Evolutionary conservation across 1,140 invertebrate species (phyloP), one percentile per base, ranked within the genome.

Genomic region (Hermetia illucens): DNA sequence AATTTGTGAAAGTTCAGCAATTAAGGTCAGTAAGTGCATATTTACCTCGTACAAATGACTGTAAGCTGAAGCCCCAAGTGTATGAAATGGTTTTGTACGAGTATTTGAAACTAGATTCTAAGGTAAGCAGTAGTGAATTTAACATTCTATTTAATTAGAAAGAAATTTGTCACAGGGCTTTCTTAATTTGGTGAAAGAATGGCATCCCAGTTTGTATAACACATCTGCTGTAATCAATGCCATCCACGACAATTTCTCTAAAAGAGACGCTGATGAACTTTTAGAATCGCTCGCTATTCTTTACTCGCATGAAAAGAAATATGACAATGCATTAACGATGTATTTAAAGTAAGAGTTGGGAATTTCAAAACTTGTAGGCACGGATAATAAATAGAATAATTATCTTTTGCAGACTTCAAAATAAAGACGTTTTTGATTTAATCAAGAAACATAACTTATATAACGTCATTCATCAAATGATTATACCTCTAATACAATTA

Each of bases 31-130:
- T 98, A 9, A 87, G 87, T 50, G 69, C 77, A 1, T 93, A 91
- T 62, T 66, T 98, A 31, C 79, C 80, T 20, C 70, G 75, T 47
- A 72, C 70, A 8, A 64, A 73, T 9, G 70, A 82, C 32, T 70
- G 65, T 20, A 75, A 74, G 38, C 66, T 98, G 10, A 77, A 79
- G 58, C 74, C 84, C 1, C 74, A 86, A 25, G 81, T 93, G 41
- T 98, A 98, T 63, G 93, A 98, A 65, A 83, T 91, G 72, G 87
- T 98, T 21, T 66, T 98, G 3, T 88, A 84, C 50, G 91, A 97
- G 55, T 96, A 88, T 60, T 63, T 98, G 2, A 82, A 90, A 58
- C 73, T 79, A 31, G 86, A 96, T 64, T 72, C 79, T 3, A 40
- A 39, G 12, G 32, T 27, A 13, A 27, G n/a, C n/a, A n/a, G n/a